These are phyloP conservation scores for Chaetorhynchus papuensis DNA, from an alignment of 2,113 vertebrate species.

Conservation along the genomic window DNA sequence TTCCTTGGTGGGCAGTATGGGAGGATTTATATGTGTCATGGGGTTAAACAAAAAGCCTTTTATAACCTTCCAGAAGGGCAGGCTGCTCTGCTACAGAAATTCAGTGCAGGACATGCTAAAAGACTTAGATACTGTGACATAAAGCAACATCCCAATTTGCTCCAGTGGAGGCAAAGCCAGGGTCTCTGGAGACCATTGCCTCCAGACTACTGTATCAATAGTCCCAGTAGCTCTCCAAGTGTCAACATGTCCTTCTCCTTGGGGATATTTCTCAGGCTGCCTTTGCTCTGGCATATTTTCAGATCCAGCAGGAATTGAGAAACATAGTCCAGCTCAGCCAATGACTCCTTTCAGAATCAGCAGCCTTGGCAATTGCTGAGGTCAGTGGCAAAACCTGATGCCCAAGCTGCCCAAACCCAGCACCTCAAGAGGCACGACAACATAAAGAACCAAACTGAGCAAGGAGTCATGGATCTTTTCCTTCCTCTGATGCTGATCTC, in stretches of 20 bases:
- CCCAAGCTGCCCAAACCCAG: not conserved
- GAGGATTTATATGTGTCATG: not conserved
- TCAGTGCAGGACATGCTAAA: not conserved
- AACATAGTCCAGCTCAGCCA: not conserved
- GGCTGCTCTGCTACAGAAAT: not conserved
- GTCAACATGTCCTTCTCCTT: not conserved
- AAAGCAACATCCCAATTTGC: not conserved
- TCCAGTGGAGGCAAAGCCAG: not conserved
- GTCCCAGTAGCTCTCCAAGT: not conserved
- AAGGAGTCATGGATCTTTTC: not conserved
- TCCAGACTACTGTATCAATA: not conserved
- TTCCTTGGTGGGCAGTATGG: not conserved
- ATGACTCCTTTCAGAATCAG: not conserved
- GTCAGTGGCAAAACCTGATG: not conserved
- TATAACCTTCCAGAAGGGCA: not conserved
- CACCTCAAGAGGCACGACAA: not conserved
- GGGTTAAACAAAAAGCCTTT: not conserved
- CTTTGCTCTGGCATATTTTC: not conserved
- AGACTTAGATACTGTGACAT: not conserved
- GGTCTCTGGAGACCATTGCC: not conserved
- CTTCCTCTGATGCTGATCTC: not conserved
- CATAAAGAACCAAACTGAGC: not conserved
- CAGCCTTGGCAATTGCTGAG: not conserved
- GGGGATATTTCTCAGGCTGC: not conserved
- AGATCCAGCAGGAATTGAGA: not conserved